Evolutionary conservation across 2,113 vertebrate genomes (phyloP).

Genomic region (Neogobius melanostomus): DNA sequence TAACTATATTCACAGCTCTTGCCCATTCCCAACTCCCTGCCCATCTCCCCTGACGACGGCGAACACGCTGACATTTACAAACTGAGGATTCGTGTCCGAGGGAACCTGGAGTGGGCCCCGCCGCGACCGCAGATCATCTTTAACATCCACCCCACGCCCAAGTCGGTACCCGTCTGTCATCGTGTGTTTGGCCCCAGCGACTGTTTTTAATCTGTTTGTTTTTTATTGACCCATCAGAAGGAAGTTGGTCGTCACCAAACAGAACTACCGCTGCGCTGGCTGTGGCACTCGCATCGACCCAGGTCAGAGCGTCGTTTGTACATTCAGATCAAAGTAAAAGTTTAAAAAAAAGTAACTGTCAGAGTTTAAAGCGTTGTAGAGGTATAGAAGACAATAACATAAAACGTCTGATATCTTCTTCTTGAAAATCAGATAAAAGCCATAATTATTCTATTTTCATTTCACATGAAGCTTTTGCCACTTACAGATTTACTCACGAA

Average conservation of each 20-base stretch:
- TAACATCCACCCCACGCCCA: slow-evolving; percentile 90
- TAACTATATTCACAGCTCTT: slow-evolving; percentile 80
- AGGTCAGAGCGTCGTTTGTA: slow-evolving; percentile 68
- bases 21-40: slow-evolving; percentile 93
- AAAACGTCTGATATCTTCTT: too few species aligned
- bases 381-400: too few species aligned
- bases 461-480: too few species aligned
- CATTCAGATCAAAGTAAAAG: background rate
- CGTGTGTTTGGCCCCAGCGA: background rate
- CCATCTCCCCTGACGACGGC: slow-evolving; percentile 94
- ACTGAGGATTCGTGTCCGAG: slow-evolving; percentile 92
- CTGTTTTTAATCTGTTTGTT: background rate
- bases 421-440: too few species aligned
- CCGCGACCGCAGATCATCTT: slow-evolving; percentile 97
- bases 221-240: slow-evolving; percentile 75
- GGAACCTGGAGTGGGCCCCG: slow-evolving; percentile 97
- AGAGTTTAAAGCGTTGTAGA: too few species aligned
- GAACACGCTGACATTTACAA: slow-evolving; percentile 97
- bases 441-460: too few species aligned
- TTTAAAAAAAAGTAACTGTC: too few species aligned
- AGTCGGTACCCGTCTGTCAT: slow-evolving; percentile 75
- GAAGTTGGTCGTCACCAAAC: slow-evolving; percentile 91
- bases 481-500: too few species aligned
- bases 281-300: slow-evolving; percentile 93
- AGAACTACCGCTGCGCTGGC: slow-evolving; percentile 96